Evolutionary conservation across 2,797 vertebrate species (phyloP), one percentile per base, ranked within the genome.

Genomic region (Scomberomorus guttatus): DNA sequence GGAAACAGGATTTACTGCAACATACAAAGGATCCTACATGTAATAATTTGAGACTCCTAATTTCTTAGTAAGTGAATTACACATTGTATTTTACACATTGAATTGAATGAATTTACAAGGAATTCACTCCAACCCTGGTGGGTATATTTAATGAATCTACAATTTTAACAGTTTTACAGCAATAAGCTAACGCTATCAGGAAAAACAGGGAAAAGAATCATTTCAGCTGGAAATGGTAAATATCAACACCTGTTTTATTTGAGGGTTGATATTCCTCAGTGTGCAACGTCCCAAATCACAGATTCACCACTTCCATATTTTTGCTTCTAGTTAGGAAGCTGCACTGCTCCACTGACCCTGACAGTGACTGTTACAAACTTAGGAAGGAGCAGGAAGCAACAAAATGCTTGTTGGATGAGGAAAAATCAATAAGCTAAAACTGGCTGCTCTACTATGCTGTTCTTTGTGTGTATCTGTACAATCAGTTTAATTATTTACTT

Each of bases 311-410:
- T 24, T 72, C 20, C 32, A 27, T 42, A 59, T 24, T 77, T 76
- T 61, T 42, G 20, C 25, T 44, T 27, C 12, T 15, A 48, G 13
- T 54, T 57, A 13, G 48, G 6, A 34, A 27, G 6, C 25, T 68
- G 29, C 51, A 68, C 48, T 17, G 56, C 58, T 48, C 20, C 22
- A 42, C 17, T 60, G 48, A 59, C 25, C 42, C 27, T 83, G 74
- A 58, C 84, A 37, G 7, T 55, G 80, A 85, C 84, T 87, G 84
- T 89, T 89, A 72, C 6, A 5, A 75, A 39, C 29, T 15, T 18
- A 14, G n/a, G 15, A 72, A 29, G 5, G 27, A 60, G 34, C n/a
- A 62, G 17, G 11, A 48, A 32, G 13, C 18, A 32, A 58, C 50
- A 29, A 15, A 27, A 24, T 18, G 29, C 20, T 56, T 51, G 50